Percentiles rank a stretch among this genome's conserved stretches.
Evolutionary conservation across 1,140 invertebrate genomes (phyloP).

Genomic region (Hermetia illucens): DNA sequence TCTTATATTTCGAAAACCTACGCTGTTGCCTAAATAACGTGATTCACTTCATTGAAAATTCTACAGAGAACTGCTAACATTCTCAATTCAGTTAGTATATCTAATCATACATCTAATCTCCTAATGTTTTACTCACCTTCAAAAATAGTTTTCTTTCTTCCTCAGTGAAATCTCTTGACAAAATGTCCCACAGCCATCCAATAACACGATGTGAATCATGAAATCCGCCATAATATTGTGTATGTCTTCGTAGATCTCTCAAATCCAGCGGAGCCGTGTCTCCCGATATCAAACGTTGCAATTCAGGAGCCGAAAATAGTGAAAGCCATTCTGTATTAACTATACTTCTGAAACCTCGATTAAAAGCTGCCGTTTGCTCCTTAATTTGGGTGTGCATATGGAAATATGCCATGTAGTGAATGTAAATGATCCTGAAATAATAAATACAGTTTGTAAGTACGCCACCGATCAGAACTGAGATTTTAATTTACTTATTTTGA

Average conservation of each 20-base stretch:
- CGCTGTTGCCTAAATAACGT: no score
- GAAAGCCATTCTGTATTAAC: constrained; percentile 91
- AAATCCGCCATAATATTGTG: constrained; percentile 98
- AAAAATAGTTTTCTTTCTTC: constrained; percentile 87
- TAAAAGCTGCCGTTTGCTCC: constrained; percentile 92
- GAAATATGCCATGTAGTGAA: constrained; percentile 97
- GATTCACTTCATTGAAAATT: no score
- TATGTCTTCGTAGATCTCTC: constrained; percentile 78
- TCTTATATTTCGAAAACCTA: constrained; percentile 1
- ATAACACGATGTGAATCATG: constrained; percentile 97
- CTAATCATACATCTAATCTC: no score
- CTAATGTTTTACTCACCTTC: constrained; percentile 61
- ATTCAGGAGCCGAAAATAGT: constrained; percentile 92
- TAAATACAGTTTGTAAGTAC: constrained; percentile 4
- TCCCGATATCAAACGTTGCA: constrained; percentile 82
- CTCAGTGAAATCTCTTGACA: constrained; percentile 89
- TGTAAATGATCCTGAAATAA: constrained; percentile 77
- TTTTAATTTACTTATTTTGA: constrained; percentile 73
- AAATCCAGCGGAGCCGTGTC: constrained; percentile 85
- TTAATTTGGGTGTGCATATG: constrained; percentile 94
- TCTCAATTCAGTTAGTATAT: no score
- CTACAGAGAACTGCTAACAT: neutral
- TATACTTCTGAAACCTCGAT: constrained; percentile 88
- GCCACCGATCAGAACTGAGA: constrained; percentile 11
- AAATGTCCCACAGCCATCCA: constrained; percentile 97